A percentile compares a stretch with the other conserved stretches of the same genome.
These are phyloP conservation scores for Cotesia vestalis DNA, from an alignment of 1,140 invertebrate species.

Conservation along the genomic window DNA sequence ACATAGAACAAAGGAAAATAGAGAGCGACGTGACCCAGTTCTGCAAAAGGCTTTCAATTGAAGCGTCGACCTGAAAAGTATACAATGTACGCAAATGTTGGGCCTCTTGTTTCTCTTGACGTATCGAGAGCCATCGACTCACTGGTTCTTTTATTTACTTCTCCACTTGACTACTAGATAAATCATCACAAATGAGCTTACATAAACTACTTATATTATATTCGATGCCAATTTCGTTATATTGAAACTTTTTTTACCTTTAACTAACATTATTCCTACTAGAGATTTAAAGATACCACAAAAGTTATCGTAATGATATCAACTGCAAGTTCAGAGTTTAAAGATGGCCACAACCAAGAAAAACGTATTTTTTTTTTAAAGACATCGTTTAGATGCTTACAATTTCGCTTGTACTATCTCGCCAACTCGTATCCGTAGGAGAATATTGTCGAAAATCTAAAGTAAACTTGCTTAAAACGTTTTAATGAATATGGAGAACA, in stretches of 20 bases:
- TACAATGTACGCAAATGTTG: constrained; percentile 34
- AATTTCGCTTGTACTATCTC: constrained; percentile 13
- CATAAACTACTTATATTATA: constrained; percentile 9
- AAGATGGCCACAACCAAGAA: too few relatives aligned
- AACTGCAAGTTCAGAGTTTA: too few relatives aligned
- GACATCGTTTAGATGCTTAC: too few relatives aligned
- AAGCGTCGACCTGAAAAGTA: constrained; percentile 26
- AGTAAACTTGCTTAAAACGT: constrained; percentile 40
- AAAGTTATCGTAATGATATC: too few relatives aligned
- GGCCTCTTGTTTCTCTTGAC: constrained; percentile 23
- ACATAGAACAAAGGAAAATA: constrained; percentile 12
- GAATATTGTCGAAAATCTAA: constrained; percentile 27
- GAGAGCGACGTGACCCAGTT: constrained; percentile 16
- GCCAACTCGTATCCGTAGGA: background rate
- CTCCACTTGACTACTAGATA: background rate
- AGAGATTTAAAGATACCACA: background rate
- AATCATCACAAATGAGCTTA: background rate
- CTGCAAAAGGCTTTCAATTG: constrained; percentile 26
- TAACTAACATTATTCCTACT: background rate
- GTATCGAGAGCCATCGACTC: constrained; percentile 20
- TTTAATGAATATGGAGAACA: constrained; percentile 55
- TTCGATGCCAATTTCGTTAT: constrained; percentile 5
- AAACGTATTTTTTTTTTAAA: background rate
- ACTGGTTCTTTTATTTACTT: constrained; percentile 1
- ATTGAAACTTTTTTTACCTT: background rate